These are phyloP conservation scores for Lasioglossum leucozonium DNA, from an alignment of 2,888 invertebrate species.

Conservation along the genomic window DNA sequence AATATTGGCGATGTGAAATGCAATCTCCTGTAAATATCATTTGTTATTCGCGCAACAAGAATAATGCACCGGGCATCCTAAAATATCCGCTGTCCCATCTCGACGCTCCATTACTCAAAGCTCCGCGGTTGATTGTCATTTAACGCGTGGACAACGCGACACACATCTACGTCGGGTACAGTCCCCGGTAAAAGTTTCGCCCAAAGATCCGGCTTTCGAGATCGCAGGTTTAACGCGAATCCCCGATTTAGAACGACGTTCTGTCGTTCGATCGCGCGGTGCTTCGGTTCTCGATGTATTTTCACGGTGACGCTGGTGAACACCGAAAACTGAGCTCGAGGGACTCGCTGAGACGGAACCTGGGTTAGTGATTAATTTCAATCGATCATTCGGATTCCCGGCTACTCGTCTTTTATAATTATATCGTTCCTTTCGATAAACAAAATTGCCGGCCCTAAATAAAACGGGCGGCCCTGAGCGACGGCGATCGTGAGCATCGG, in stretches of 20 bases:
- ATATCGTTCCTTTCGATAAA: too few species aligned
- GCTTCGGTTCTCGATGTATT: not conserved
- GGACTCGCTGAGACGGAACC: not conserved
- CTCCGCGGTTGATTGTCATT: slow-evolving; percentile 3
- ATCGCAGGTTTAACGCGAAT: not conserved
- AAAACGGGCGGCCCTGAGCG: too few species aligned
- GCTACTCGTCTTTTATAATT: not conserved
- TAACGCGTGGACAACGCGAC: not conserved
- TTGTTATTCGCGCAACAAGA: not conserved
- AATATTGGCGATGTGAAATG: too few species aligned
- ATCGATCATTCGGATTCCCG: not conserved
- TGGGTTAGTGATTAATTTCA: not conserved
- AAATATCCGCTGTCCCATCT: slow-evolving; percentile 14
- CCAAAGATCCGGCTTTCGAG: not conserved
- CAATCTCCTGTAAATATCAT: not conserved
- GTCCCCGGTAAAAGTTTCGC: not conserved
- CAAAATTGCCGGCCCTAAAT: too few species aligned
- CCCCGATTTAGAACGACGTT: not conserved
- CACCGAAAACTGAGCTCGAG: not conserved
- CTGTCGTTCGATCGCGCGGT: not conserved
- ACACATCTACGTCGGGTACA: not conserved
- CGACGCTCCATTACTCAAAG: slow-evolving; percentile 6
- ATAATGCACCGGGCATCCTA: not conserved
- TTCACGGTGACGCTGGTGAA: not conserved
- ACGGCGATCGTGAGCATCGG: too few species aligned